Conservation (phyloP, 2,113 vertebrate species). For the Phycodurus eques region DNA sequence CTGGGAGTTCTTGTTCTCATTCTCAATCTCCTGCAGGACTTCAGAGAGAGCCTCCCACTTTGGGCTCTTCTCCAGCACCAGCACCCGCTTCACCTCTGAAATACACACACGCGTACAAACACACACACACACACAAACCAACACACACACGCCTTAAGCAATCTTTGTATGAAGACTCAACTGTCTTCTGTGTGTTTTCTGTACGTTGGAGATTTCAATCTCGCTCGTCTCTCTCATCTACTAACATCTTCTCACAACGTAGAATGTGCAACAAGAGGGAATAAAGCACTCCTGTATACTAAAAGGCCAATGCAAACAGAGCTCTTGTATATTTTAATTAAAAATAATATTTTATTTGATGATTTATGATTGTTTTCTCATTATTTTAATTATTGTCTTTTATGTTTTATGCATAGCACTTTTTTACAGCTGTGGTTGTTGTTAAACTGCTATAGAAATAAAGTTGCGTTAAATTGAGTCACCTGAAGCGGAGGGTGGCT, state of each 20-base stretch:
- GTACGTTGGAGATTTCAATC: neutral
- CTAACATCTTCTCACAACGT: no score
- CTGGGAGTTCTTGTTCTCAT: conserved; percentile 83
- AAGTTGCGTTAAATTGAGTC: neutral
- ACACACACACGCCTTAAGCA: neutral
- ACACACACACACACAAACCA: conserved; percentile 29
- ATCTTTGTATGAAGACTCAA: neutral
- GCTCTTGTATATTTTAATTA: no score
- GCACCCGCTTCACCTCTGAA: conserved; percentile 80
- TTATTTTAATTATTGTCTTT: no score
- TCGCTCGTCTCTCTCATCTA: no score
- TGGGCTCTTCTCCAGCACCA: conserved; percentile 90
- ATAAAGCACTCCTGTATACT: no score
- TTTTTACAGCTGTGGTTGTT: no score
- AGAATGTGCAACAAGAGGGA: no score
- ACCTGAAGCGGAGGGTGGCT: conserved; percentile 47
- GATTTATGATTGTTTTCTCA: no score
- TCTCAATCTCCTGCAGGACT: conserved; percentile 92
- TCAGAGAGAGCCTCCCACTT: conserved; percentile 94
- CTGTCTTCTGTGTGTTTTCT: neutral
- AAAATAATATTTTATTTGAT: no score
- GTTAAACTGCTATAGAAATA: no score
- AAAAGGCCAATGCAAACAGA: no score
- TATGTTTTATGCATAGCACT: no score
- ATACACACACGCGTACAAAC: conserved; percentile 9